phyloP scores from a whole-genome alignment of 2,888 invertebrate species.

The Eulithis testata region DNA sequence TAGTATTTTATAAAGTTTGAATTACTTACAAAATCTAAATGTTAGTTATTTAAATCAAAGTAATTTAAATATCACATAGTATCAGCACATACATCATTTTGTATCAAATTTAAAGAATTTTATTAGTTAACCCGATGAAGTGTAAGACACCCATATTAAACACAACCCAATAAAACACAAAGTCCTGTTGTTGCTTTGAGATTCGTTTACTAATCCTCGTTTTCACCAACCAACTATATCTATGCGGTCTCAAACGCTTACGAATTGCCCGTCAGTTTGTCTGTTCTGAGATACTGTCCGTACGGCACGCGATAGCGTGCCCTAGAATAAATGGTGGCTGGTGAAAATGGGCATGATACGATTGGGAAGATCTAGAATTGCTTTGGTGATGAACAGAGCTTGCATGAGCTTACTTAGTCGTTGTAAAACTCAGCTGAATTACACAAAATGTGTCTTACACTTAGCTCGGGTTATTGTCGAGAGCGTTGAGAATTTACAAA shows the following conservation, averaged over 20 bases:
- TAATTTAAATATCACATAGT: slow-evolving; percentile 75
- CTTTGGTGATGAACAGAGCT: slow-evolving; percentile 54
- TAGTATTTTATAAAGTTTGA: slow-evolving; percentile 66
- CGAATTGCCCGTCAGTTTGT: neutral
- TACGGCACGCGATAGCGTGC: neutral
- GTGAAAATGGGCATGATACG: slow-evolving; percentile 39
- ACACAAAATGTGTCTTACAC: slow-evolving; percentile 72
- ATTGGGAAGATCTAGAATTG: slow-evolving; percentile 57
- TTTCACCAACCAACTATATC: slow-evolving; percentile 8
- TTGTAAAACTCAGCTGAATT: slow-evolving; percentile 52
- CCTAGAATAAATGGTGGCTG: slow-evolving; percentile 6
- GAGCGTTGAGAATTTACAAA: slow-evolving; percentile 84
- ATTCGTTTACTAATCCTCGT: slow-evolving; percentile 23
- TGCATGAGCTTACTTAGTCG: slow-evolving; percentile 69
- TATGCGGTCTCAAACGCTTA: slow-evolving; percentile 1
- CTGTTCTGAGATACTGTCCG: neutral
- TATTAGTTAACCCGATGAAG: slow-evolving; percentile 69
- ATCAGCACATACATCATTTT: slow-evolving; percentile 81
- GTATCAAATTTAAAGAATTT: slow-evolving; percentile 70
- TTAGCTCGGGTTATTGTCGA: slow-evolving; percentile 78
- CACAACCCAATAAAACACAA: slow-evolving; percentile 48
- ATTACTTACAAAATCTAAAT: slow-evolving; percentile 68
- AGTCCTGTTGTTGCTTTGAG: slow-evolving; percentile 61
- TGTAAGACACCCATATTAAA: slow-evolving; percentile 69
- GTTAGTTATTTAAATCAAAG: slow-evolving; percentile 70